Evolutionary conservation across 2,113 vertebrate species (phyloP).

Genomic region (Rhineura floridana): DNA sequence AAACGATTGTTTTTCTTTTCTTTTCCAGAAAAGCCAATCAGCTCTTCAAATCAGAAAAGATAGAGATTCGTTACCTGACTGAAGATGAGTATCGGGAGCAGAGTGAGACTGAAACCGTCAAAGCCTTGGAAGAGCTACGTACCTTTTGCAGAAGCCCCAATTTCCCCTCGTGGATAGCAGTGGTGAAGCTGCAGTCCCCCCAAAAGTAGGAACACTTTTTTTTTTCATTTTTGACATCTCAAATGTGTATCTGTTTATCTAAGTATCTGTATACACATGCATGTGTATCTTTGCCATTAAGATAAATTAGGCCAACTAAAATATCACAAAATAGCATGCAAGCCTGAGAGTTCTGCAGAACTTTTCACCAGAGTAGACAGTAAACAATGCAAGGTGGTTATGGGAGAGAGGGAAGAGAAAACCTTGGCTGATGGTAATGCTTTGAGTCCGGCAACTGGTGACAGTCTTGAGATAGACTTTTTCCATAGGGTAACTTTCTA

Average conservation of each 20-base stretch:
- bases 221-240: background rate
- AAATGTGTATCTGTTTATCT: background rate
- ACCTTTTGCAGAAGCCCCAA: slow-evolving; percentile 71
- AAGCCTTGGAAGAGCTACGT: slow-evolving; percentile 81
- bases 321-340: too few relatives aligned
- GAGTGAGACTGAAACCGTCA: slow-evolving; percentile 71
- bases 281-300: too few relatives aligned
- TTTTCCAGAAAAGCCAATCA: slow-evolving; percentile 72
- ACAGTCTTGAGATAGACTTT: too few relatives aligned
- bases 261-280: background rate
- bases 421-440: background rate
- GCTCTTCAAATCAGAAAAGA: slow-evolving; percentile 53
- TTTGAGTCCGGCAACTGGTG: too few relatives aligned
- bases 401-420: too few relatives aligned
- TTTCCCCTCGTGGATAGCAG: slow-evolving; percentile 80
- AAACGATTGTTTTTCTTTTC: background rate
- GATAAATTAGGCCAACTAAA: too few relatives aligned
- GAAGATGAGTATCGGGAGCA: slow-evolving; percentile 84
- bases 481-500: too few relatives aligned
- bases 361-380: too few relatives aligned
- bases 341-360: too few relatives aligned
- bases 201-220: slow-evolving; percentile 69
- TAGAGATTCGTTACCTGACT: slow-evolving; percentile 67
- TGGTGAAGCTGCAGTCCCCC: slow-evolving; percentile 78
- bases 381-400: too few relatives aligned